A percentile compares a stretch with the other conserved stretches of the same genome.
Conservation (phyloP, 2,113 vertebrate genomes). For the Saccopteryx bilineata region DNA sequence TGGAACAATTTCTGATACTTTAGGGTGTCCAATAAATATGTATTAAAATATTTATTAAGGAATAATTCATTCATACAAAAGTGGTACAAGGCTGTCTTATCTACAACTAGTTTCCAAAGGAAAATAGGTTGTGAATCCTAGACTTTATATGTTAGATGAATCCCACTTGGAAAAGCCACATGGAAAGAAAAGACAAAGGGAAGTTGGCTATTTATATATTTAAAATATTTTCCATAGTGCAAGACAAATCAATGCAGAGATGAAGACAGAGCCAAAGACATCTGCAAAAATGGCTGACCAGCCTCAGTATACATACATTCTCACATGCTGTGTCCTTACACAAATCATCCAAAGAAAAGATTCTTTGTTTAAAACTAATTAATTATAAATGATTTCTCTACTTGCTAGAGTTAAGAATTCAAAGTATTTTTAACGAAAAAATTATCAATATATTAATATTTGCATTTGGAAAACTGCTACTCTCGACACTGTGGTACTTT, state of each 20-base stretch:
- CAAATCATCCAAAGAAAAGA: not conserved
- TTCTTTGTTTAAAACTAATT: constrained; percentile 18
- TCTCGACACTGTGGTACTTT: not conserved
- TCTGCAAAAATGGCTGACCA: not conserved
- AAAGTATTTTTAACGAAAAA: not conserved
- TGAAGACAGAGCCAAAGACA: not conserved
- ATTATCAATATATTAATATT: no score
- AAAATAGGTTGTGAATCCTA: constrained; percentile 29
- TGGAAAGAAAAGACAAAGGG: not conserved
- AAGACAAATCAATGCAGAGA: constrained; percentile 8
- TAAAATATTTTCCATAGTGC: constrained; percentile 49
- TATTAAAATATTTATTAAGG: constrained; percentile 17
- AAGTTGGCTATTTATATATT: constrained; percentile 42
- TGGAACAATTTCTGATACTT: not conserved
- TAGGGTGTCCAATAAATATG: constrained; percentile 32
- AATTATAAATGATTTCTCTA: constrained; percentile 14
- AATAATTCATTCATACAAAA: constrained; percentile 50
- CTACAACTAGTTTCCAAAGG: constrained; percentile 17
- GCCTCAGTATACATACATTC: not conserved
- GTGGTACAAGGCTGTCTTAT: not conserved
- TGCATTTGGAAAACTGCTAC: constrained; percentile 51
- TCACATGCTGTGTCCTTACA: not conserved
- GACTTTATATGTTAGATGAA: constrained; percentile 19
- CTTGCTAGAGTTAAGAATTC: not conserved
- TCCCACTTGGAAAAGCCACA: constrained; percentile 56